Base-by-base conservation (phyloP, 2,888 invertebrate species). In the Therioaphis trifolii region DNA sequence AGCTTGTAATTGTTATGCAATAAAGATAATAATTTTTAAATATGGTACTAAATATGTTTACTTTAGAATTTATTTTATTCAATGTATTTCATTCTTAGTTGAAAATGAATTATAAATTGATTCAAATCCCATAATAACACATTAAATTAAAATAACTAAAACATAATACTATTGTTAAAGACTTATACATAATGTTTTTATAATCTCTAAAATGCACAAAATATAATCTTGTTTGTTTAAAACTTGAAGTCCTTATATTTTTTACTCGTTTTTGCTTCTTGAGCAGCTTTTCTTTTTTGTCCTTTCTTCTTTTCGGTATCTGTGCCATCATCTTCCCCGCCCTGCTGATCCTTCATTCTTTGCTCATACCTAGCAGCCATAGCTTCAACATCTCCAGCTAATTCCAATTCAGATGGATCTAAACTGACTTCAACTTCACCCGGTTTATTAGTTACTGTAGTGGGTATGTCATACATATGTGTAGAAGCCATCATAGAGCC, bases 201-300 rank as follows among this genome's bases (percentile, higher is more conserved):
- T 79, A 55, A n/a, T 69, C 1, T 68, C 68, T 68, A 52, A 69
- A 79, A 69, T 40, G 18, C 24, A 66, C 9, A 78, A 68, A 5
- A 18, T 78, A 68, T 49, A 77, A 63, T 63, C 11, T 61, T 15
- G 35, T 61, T 58, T 29, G 35, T 29, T 90, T 92, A 98, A 91
- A 98, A 98, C 89, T 98, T 98, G 91, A 98, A 98, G 89, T 98
- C 98, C 90, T 98, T 98, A 91, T 98, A 98, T 90, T 98, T 98
- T 91, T 98, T 98, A 18, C 96, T 94, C 87, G 95, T 93, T 89
- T 97, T 97, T 5, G 94, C 93, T 87, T 97, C 95, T 88, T 91
- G 90, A 86, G 95, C 94, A 86, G 95, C 95, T 88, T 95, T 95
- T 87, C 96, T 96, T 85, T 96, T 92, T 89, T 98, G 98, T 86